A percentile compares a stretch with the other conserved stretches of the same genome.
phyloP scores from a whole-genome alignment of 2,113 vertebrate species.

The Eptesicus fuscus region DNA sequence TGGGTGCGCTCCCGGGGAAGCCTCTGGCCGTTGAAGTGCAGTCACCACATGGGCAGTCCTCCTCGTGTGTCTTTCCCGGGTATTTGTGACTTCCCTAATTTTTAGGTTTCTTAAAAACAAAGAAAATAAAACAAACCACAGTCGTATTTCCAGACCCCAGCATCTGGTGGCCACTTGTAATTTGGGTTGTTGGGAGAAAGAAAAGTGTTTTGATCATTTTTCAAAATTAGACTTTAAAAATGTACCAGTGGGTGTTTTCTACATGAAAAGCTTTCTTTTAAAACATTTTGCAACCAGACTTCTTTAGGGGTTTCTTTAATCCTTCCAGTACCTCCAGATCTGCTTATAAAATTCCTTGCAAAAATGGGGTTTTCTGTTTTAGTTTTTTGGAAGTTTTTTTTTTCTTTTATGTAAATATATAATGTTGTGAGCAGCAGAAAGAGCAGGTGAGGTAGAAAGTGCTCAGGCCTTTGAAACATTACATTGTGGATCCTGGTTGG shows the following conservation, averaged over 20 bases:
- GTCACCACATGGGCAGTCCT: not conserved
- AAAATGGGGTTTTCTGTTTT: not conserved
- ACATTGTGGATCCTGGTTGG: not conserved
- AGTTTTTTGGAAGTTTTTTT: not conserved
- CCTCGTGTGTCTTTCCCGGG: not conserved
- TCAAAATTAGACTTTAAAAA: constrained; percentile 47
- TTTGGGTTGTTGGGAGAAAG: constrained; percentile 2
- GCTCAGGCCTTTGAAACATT: not conserved
- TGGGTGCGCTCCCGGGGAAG: not conserved
- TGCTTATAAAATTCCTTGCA: not conserved
- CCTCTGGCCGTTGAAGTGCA: not conserved
- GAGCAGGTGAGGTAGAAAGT: not conserved
- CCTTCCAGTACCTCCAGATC: not conserved
- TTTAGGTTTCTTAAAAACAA: constrained; percentile 63
- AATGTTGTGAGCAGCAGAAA: not conserved
- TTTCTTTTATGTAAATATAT: not conserved
- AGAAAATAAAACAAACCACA: constrained; percentile 50
- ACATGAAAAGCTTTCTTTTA: not conserved
- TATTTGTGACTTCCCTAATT: constrained; percentile 38
- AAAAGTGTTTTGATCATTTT: constrained; percentile 53
- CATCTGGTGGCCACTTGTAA: constrained; percentile 71
- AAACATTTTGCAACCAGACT: constrained; percentile 34
- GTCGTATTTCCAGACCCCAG: constrained; percentile 12
- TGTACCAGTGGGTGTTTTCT: constrained; percentile 14
- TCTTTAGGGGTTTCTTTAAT: not conserved